Evolutionary conservation across 53 echinoderm and acorn worm species (phyloP).

Genomic region (Zoroaster sp.): DNA sequence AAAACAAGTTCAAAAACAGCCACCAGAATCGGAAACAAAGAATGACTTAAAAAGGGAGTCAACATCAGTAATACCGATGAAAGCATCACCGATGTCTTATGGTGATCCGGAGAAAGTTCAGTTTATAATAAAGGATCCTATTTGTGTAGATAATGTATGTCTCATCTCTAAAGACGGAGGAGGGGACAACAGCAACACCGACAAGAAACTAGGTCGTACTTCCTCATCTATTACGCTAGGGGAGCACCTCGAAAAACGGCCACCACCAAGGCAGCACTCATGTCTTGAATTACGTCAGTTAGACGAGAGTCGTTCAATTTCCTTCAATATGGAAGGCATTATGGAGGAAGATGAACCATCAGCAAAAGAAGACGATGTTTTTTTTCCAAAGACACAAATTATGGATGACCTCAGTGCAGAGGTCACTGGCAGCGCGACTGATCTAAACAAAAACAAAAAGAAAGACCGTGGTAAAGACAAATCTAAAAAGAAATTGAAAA

Average conservation of each 20-base stretch:
- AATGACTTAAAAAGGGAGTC: neutral
- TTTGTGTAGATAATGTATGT: neutral
- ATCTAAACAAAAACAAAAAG: slow-evolving; percentile 29
- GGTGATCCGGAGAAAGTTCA: neutral
- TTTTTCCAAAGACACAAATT: slow-evolving; percentile 27
- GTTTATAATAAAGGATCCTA: neutral
- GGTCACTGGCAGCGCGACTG: slow-evolving; percentile 17
- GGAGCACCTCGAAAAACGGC: slow-evolving; percentile 25
- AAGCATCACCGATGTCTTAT: neutral
- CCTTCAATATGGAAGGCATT: slow-evolving; percentile 36
- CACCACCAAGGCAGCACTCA: slow-evolving; percentile 72
- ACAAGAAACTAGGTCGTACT: slow-evolving; percentile 39
- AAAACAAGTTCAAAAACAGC: neutral
- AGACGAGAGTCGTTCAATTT: slow-evolving; percentile 51
- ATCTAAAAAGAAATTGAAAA: slow-evolving; percentile 21
- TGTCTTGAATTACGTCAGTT: slow-evolving; percentile 90
- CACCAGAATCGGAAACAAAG: neutral
- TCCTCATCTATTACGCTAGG: slow-evolving; percentile 53
- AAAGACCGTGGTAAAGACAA: slow-evolving; percentile 15
- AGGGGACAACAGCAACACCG: neutral
- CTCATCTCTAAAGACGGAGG: neutral
- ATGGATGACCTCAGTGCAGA: slow-evolving; percentile 30
- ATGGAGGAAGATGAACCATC: slow-evolving; percentile 31
- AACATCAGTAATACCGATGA: neutral
- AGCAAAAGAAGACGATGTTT: slow-evolving; percentile 23